Percentiles rank a stretch among this genome's conserved stretches.
Evolutionary conservation across 2,797 vertebrate genomes (phyloP).

Genomic region (Clangula hyemalis): DNA sequence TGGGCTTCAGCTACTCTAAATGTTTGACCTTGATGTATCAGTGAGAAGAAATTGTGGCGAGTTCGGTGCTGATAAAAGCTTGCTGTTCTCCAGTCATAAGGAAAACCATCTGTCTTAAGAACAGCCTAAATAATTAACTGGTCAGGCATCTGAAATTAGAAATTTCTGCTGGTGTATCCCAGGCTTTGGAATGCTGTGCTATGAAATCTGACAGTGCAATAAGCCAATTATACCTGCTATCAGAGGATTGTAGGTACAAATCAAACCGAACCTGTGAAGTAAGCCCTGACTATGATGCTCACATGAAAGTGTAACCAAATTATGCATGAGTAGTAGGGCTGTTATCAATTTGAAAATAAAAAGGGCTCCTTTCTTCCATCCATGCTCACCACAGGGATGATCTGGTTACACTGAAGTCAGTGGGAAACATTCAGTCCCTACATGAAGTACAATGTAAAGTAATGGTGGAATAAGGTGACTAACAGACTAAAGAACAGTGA

Average conservation of each 20-base stretch:
- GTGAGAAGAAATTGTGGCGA: slow-evolving; percentile 41
- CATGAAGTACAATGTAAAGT: not conserved
- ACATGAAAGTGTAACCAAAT: not conserved
- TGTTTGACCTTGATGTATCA: slow-evolving; percentile 31
- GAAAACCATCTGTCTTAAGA: not conserved
- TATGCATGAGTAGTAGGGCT: not conserved
- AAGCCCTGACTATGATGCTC: not conserved
- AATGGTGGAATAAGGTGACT: not conserved
- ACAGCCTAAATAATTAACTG: slow-evolving; percentile 26
- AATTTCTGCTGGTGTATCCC: slow-evolving; percentile 7
- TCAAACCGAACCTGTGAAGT: not conserved
- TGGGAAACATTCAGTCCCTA: not conserved
- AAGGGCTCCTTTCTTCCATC: not conserved
- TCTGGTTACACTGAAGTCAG: rapidly evolving
- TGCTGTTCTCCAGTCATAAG: not conserved
- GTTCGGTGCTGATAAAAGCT: slow-evolving; percentile 16
- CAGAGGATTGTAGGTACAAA: not conserved
- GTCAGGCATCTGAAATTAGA: not conserved
- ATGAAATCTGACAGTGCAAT: not conserved
- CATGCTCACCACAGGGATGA: not conserved
- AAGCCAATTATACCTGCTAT: not conserved
- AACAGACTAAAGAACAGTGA: not conserved
- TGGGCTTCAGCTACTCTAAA: not conserved
- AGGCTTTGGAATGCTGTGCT: slow-evolving; percentile 6
- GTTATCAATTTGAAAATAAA: not conserved